Conservation (phyloP, 2,888 invertebrate genomes). For the Mimas tiliae region DNA sequence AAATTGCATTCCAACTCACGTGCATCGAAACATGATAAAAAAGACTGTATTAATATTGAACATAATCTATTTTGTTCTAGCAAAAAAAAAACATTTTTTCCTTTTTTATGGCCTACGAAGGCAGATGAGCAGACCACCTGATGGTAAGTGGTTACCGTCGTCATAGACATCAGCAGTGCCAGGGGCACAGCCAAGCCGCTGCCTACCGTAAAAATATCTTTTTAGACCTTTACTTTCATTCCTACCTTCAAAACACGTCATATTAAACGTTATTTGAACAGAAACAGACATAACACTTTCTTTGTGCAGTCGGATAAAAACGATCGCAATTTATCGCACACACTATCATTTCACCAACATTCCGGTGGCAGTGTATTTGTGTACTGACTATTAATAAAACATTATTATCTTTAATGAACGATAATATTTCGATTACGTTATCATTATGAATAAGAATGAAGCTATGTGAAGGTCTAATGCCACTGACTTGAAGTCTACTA, state of each 20-base stretch:
- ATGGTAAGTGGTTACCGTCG: too few species aligned
- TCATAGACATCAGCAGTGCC: too few species aligned
- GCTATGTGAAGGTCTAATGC: too few species aligned
- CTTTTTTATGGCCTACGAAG: too few species aligned
- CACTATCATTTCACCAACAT: neutral
- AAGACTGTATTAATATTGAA: neutral
- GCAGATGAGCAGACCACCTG: too few species aligned
- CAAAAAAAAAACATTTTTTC: neutral
- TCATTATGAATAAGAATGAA: neutral
- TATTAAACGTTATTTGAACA: neutral
- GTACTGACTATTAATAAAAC: conserved; percentile 4
- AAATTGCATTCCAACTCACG: neutral
- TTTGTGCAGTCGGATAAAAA: neutral
- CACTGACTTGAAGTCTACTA: neutral
- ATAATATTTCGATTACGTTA: conserved; percentile 15
- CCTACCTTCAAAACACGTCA: neutral
- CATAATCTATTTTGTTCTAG: neutral
- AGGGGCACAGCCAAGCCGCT: too few species aligned
- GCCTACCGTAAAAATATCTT: too few species aligned
- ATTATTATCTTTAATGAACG: conserved; percentile 2
- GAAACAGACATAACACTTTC: too few species aligned
- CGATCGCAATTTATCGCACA: neutral
- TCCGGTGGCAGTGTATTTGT: neutral
- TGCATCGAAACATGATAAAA: neutral
- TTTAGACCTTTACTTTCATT: neutral